Conservation (phyloP, 2,888 invertebrate species). For the Cordilura impudica region DNA sequence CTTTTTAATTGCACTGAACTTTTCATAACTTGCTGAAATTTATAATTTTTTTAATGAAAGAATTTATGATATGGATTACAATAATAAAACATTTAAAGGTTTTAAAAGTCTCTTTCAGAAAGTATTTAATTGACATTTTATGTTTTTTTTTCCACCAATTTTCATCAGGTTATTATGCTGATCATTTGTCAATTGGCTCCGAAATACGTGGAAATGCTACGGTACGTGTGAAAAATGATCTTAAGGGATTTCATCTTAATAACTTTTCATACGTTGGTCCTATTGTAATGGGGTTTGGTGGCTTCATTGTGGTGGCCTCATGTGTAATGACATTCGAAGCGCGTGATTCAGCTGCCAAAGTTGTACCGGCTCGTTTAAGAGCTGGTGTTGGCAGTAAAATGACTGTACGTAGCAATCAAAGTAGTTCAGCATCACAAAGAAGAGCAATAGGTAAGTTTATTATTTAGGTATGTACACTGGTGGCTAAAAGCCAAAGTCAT, state of each 20-base stretch:
- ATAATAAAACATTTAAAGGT: too few relatives aligned
- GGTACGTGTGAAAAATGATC: slow-evolving; percentile 88
- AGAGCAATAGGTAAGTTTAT: slow-evolving; percentile 74
- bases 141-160: neutral
- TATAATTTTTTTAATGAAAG: too few relatives aligned
- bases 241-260: slow-evolving; percentile 90
- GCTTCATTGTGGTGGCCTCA: slow-evolving; percentile 96
- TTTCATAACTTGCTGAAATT: too few relatives aligned
- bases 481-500: too few relatives aligned
- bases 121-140: neutral
- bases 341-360: slow-evolving; percentile 94
- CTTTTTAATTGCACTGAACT: too few relatives aligned
- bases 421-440: slow-evolving; percentile 74
- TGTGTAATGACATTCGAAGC: slow-evolving; percentile 99
- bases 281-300: slow-evolving; percentile 97
- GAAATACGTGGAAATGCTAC: slow-evolving; percentile 89
- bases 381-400: slow-evolving; percentile 73
- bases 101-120: too few relatives aligned
- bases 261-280: slow-evolving; percentile 97
- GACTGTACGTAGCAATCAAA: slow-evolving; percentile 73
- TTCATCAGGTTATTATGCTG: slow-evolving; percentile 87
- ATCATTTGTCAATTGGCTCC: slow-evolving; percentile 87
- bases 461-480: too few relatives aligned
- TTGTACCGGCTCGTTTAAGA: slow-evolving; percentile 88
- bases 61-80: too few relatives aligned